Percentiles rank a stretch among this genome's conserved stretches.
These are phyloP conservation scores for Prosopocoilus inquinatus DNA, from an alignment of 2,888 invertebrate species.

Conservation along the genomic window DNA sequence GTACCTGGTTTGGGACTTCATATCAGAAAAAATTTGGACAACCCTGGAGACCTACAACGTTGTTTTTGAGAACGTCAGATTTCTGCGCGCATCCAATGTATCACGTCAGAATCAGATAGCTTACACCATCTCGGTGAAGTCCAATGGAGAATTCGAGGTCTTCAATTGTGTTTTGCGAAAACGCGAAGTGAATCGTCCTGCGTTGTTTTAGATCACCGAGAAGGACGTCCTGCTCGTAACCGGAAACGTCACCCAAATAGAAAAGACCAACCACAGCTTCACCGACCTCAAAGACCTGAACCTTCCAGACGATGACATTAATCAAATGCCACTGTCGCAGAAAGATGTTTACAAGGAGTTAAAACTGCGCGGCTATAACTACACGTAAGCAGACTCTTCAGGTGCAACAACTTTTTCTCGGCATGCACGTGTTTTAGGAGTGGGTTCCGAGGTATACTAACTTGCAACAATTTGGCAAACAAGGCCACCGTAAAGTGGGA, in stretches of 20 bases:
- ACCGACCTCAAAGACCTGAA: not conserved
- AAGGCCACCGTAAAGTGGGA: constrained; percentile 64
- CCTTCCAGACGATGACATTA: not conserved
- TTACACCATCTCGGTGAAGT: constrained; percentile 26
- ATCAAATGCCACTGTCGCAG: constrained; percentile 5
- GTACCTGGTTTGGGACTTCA: constrained; percentile 56
- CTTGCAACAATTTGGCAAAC: constrained; percentile 37
- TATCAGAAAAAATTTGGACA: constrained; percentile 48
- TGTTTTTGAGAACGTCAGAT: constrained; percentile 56
- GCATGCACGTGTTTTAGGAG: constrained; percentile 29
- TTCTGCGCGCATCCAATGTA: constrained; percentile 49
- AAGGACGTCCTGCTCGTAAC: constrained; percentile 9
- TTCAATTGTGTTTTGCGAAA: constrained; percentile 40
- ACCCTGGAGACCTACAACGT: constrained; percentile 52
- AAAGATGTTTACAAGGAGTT: constrained; percentile 26
- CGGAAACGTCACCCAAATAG: constrained; percentile 11
- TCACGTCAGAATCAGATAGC: constrained; percentile 21
- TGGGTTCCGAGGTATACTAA: constrained; percentile 29
- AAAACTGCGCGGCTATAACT: constrained; percentile 23
- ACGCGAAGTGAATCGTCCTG: not conserved
- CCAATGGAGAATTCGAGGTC: constrained; percentile 45
- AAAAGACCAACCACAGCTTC: not conserved
- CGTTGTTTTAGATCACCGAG: constrained; percentile 7
- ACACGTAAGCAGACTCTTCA: constrained; percentile 9
- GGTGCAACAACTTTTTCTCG: not conserved